Evolutionary conservation across 1,140 invertebrate genomes (phyloP).

Genomic region (Orchestia grillus): DNA sequence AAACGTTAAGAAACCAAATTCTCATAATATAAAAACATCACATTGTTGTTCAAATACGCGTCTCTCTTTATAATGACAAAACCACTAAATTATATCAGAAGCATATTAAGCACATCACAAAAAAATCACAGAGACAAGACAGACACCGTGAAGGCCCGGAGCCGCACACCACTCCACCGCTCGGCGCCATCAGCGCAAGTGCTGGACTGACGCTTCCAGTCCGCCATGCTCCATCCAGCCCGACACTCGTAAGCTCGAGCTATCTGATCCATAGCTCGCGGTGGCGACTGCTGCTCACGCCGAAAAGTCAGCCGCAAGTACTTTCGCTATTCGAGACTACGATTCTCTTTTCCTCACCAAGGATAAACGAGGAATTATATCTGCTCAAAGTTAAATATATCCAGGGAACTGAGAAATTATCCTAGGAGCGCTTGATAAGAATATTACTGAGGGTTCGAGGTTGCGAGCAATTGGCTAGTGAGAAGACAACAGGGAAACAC

Average conservation of each 20-base stretch:
- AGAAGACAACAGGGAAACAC: not conserved
- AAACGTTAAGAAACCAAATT: not conserved
- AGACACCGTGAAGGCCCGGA: not conserved
- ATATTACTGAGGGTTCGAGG: not conserved
- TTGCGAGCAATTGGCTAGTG: not conserved
- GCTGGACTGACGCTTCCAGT: not conserved
- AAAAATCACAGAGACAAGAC: not conserved
- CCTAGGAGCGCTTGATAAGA: not conserved
- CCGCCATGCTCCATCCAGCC: not conserved
- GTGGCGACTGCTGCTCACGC: not conserved
- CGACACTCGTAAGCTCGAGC: not conserved
- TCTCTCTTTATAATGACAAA: not conserved
- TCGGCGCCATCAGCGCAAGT: not conserved
- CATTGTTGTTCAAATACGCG: not conserved
- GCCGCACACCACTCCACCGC: not conserved
- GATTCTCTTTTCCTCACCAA: not conserved
- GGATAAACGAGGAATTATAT: not conserved
- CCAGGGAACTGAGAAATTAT: not conserved
- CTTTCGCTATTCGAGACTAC: not conserved
- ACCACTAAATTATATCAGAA: not conserved
- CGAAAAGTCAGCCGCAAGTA: not conserved
- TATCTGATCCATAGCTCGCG: not conserved
- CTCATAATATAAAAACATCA: not conserved
- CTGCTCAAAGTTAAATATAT: not conserved
- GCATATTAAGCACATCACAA: not conserved